Conservation (phyloP, 2,113 vertebrate species). For the Oryzias curvinotus region DNA sequence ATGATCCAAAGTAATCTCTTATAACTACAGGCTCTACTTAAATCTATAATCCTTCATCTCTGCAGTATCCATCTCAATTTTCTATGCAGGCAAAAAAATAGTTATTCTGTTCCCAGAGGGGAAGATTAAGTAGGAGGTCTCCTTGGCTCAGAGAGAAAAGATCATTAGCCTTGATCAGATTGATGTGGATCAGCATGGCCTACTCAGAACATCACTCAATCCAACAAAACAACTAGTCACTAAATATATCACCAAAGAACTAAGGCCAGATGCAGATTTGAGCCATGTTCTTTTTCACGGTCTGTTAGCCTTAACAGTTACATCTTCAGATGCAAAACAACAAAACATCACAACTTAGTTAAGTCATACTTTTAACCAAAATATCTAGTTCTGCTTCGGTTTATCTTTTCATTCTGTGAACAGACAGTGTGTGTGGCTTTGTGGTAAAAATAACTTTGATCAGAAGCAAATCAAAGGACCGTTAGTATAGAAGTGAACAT, state of each 20-base stretch:
- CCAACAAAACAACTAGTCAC: conserved; percentile 34
- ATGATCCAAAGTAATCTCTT: conserved; percentile 70
- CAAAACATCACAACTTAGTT: too few relatives aligned
- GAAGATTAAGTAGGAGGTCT: conserved; percentile 55
- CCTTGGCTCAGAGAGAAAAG: conserved; percentile 47
- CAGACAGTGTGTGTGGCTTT: too few relatives aligned
- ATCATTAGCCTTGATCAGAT: conserved; percentile 68
- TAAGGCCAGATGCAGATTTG: conserved; percentile 19
- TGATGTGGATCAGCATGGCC: conserved; percentile 53
- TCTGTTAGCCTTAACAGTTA: not conserved
- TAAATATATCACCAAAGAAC: conserved; percentile 23
- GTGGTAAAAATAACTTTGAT: too few relatives aligned
- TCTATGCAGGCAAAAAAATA: not conserved
- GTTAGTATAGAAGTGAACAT: too few relatives aligned
- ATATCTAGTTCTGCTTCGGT: too few relatives aligned
- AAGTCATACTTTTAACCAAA: too few relatives aligned
- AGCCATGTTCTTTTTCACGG: conserved; percentile 14
- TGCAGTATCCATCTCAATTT: conserved; percentile 49
- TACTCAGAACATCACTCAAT: conserved; percentile 35
- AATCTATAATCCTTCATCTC: conserved; percentile 69
- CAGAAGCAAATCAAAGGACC: too few relatives aligned
- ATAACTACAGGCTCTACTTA: conserved; percentile 58
- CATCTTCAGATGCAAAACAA: too few relatives aligned
- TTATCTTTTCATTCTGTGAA: too few relatives aligned
- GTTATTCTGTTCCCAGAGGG: conserved; percentile 32